phyloP scores from a whole-genome alignment of 2,113 vertebrate species.

The Callorhinus ursinus region DNA sequence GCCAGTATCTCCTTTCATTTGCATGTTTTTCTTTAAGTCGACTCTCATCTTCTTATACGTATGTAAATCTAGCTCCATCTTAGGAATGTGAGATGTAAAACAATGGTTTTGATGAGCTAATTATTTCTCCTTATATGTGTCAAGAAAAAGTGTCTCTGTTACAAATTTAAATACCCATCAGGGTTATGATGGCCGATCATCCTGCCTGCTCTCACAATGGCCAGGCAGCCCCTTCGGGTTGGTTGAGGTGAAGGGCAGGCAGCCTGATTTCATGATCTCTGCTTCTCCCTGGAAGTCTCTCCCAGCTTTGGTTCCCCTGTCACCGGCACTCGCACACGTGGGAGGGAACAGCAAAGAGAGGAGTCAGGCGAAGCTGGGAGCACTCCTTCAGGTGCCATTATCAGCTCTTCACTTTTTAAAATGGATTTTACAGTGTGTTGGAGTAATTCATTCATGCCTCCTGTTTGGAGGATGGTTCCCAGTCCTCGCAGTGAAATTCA shows the following conservation, averaged over 20 bases:
- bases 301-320: neutral
- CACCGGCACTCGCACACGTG: fast-evolving
- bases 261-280: fast-evolving
- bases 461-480: neutral
- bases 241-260: no score
- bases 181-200: neutral
- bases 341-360: fast-evolving
- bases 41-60: neutral
- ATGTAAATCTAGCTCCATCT: neutral
- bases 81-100: neutral
- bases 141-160: neutral
- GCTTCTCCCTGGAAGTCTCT: neutral
- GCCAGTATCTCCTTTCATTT: neutral
- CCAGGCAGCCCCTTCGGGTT: fast-evolving
- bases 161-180: neutral
- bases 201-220: fast-evolving
- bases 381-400: fast-evolving
- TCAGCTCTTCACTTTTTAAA: neutral
- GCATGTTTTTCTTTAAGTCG: neutral
- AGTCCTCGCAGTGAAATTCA: neutral
- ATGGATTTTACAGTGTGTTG: neutral
- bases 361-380: neutral
- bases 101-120: neutral
- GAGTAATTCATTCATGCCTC: neutral
- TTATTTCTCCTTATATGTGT: neutral